Conservation (phyloP, 2,113 vertebrate genomes). For the Crotophaga sulcirostris region DNA sequence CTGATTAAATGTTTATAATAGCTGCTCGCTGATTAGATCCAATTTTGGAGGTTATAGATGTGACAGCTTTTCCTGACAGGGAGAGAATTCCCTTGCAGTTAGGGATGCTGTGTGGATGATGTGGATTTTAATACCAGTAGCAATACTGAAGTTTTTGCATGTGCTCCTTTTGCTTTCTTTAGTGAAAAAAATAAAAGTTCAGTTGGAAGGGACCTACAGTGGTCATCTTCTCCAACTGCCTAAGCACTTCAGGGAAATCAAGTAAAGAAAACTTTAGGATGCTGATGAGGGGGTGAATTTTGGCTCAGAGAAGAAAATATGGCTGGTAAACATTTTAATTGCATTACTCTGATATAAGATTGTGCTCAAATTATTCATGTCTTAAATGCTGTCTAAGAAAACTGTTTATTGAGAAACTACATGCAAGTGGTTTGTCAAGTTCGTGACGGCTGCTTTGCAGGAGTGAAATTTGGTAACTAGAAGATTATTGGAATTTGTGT, state of each 20-base stretch:
- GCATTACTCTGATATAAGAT: not conserved
- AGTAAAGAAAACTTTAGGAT: not conserved
- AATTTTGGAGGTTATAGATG: not conserved
- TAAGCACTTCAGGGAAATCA: not conserved
- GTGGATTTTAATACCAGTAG: not conserved
- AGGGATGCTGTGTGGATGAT: not conserved
- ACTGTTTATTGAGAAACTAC: not conserved
- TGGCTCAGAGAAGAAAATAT: not conserved
- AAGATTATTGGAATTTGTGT: not conserved
- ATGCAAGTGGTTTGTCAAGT: not conserved
- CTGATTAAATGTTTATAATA: not conserved
- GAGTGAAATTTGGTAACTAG: not conserved
- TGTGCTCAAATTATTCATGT: not conserved
- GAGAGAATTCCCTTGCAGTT: not conserved
- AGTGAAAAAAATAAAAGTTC: not conserved
- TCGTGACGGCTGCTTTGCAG: not conserved
- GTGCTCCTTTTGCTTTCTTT: not conserved
- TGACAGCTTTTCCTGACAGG: not conserved
- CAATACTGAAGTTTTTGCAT: not conserved
- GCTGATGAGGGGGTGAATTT: not conserved
- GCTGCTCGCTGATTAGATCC: not conserved
- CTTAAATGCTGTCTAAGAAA: not conserved
- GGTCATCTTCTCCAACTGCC: not conserved
- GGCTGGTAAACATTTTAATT: not conserved
- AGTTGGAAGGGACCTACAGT: not conserved